Conservation (phyloP, 2,113 vertebrate genomes). For the Saguinus midas region DNA sequence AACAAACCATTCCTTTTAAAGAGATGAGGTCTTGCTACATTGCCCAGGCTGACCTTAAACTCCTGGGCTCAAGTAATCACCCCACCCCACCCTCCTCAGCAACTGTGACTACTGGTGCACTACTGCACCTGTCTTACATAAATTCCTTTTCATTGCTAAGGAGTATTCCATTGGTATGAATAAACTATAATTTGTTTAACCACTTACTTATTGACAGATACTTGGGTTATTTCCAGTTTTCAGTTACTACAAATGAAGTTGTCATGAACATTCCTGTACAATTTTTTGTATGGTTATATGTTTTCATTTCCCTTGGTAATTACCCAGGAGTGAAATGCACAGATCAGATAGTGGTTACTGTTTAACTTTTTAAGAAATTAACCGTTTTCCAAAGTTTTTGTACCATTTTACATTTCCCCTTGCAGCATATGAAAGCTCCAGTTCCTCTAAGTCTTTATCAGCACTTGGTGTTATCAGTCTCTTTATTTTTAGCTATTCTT, state of each 20-base stretch:
- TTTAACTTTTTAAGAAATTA: not conserved
- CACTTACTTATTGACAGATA: not conserved
- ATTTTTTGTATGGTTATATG: not conserved
- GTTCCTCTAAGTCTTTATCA: not conserved
- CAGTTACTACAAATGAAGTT: no score
- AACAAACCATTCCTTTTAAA: no score
- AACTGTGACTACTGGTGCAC: no score
- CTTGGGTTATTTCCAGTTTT: not conserved
- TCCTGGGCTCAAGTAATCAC: no score
- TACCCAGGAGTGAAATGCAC: not conserved
- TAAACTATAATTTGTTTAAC: not conserved
- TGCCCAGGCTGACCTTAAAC: no score
- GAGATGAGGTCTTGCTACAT: no score
- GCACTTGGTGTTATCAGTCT: not conserved
- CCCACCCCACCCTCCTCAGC: no score
- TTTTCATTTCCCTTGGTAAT: not conserved
- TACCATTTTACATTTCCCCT: not conserved
- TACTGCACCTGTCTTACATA: no score
- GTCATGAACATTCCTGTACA: not conserved
- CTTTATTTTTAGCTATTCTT: not conserved
- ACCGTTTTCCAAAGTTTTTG: not conserved
- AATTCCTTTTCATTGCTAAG: not conserved
- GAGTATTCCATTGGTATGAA: not conserved
- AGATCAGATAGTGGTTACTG: not conserved
- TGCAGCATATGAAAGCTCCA: not conserved